phyloP scores from a whole-genome alignment of 2,113 vertebrate genomes.

The Pantherophis guttatus region DNA sequence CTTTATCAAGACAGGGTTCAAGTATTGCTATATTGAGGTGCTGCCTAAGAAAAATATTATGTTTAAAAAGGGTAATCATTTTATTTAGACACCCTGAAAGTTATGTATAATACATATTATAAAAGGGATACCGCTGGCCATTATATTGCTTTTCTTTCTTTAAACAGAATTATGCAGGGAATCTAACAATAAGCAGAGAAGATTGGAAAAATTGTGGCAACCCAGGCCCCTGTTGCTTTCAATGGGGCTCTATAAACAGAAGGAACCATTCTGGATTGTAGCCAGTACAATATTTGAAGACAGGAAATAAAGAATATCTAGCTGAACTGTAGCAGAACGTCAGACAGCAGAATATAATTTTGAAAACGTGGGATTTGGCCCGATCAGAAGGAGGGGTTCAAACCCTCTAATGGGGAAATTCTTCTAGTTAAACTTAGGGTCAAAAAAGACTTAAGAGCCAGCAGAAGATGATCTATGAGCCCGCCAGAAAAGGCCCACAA shows the following conservation, averaged over 20 bases:
- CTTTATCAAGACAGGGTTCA: neutral
- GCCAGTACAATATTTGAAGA: neutral
- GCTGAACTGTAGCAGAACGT: neutral
- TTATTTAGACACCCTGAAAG: neutral
- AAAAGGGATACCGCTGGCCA: neutral
- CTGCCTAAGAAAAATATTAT: neutral
- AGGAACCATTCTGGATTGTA: neutral
- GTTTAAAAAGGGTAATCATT: neutral
- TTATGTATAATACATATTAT: neutral
- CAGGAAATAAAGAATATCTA: constrained; percentile 3
- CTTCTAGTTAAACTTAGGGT: constrained; percentile 22
- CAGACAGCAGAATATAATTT: constrained; percentile 14
- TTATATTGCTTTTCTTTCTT: neutral
- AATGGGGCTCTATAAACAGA: neutral
- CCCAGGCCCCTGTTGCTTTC: neutral
- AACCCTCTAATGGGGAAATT: constrained; percentile 19
- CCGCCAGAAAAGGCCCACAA: neutral
- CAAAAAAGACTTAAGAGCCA: constrained; percentile 1
- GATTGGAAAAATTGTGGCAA: neutral
- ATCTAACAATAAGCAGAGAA: neutral
- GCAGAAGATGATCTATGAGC: neutral
- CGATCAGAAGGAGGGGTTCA: neutral
- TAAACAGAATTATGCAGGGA: neutral
- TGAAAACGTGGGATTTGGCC: constrained; percentile 23
- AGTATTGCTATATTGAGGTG: neutral